These are phyloP conservation scores for Falco rusticolus DNA, from an alignment of 2,797 vertebrate species.

Conservation along the genomic window DNA sequence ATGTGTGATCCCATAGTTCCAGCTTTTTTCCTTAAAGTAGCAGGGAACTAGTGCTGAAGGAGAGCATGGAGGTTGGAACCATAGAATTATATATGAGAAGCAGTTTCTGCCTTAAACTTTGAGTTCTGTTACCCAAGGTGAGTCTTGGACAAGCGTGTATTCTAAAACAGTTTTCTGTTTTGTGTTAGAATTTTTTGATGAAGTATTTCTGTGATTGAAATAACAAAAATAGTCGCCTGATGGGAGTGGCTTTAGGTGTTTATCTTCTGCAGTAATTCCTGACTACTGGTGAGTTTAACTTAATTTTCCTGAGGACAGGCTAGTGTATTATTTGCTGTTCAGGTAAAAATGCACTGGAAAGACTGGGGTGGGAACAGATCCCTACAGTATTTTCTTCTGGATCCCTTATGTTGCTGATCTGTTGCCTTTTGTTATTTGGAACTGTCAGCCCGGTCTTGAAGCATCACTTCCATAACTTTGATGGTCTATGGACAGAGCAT, in stretches of 20 bases:
- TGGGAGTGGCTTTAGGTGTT: not conserved
- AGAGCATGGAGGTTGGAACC: not conserved
- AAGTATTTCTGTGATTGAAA: not conserved
- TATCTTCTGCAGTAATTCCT: not conserved
- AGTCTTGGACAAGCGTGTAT: not conserved
- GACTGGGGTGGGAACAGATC: not conserved
- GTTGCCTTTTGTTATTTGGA: not conserved
- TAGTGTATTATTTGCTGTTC: not conserved
- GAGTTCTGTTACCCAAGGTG: not conserved
- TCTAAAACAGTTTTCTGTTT: not conserved
- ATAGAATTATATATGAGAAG: not conserved
- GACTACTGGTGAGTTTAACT: not conserved
- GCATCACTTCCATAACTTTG: not conserved
- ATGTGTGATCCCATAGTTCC: not conserved
- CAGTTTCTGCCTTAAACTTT: not conserved
- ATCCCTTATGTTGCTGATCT: not conserved
- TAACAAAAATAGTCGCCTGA: not conserved
- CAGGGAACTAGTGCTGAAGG: conserved; percentile 8
- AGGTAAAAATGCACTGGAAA: not conserved
- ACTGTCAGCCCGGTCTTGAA: not conserved
- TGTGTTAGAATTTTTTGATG: not conserved
- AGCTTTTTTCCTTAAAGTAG: not conserved
- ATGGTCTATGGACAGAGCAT: not conserved
- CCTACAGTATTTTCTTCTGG: not conserved
- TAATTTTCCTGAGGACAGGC: not conserved